Evolutionary conservation across 2,888 invertebrate genomes (phyloP).

Genomic region (Cryptocephalus moraei): DNA sequence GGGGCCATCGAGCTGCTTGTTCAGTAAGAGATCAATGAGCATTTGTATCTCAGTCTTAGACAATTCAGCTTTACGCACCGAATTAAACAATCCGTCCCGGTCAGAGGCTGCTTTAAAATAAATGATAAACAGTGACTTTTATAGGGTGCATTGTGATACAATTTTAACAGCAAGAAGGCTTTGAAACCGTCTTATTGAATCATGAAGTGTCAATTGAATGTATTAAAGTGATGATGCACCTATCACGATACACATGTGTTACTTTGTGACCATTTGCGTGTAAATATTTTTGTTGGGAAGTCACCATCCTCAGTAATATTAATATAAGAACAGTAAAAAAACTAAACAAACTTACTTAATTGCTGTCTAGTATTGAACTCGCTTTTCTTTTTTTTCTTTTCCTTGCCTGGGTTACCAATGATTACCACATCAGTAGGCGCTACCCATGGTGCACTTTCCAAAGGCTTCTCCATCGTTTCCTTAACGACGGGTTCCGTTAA

Average conservation of each 20-base stretch:
- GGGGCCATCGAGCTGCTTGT: constrained; percentile 76
- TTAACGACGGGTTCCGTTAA: constrained; percentile 9
- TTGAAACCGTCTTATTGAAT: too few species aligned
- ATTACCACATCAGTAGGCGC: constrained; percentile 9
- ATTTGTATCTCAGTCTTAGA: constrained; percentile 82
- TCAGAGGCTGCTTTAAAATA: constrained; percentile 45
- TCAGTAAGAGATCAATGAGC: constrained; percentile 78
- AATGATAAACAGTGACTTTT: too few species aligned
- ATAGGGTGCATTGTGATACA: too few species aligned
- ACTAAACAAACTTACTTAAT: constrained; percentile 36
- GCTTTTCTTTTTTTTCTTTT: constrained; percentile 50
- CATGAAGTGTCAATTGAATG: too few species aligned
- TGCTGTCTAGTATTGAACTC: constrained; percentile 44
- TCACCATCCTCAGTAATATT: too few species aligned
- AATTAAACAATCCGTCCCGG: constrained; percentile 53
- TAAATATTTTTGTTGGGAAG: too few species aligned
- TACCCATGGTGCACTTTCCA: constrained; percentile 6
- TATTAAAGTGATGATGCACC: too few species aligned
- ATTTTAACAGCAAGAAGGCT: too few species aligned
- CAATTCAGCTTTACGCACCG: constrained; percentile 68
- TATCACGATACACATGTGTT: too few species aligned
- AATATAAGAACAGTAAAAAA: neutral
- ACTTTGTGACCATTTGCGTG: too few species aligned
- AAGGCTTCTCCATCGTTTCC: constrained; percentile 19
- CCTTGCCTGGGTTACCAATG: constrained; percentile 24